A percentile compares a stretch with the other conserved stretches of the same genome.
Conservation (phyloP, 2,797 vertebrate species). For the Pelobates cultripes region DNA sequence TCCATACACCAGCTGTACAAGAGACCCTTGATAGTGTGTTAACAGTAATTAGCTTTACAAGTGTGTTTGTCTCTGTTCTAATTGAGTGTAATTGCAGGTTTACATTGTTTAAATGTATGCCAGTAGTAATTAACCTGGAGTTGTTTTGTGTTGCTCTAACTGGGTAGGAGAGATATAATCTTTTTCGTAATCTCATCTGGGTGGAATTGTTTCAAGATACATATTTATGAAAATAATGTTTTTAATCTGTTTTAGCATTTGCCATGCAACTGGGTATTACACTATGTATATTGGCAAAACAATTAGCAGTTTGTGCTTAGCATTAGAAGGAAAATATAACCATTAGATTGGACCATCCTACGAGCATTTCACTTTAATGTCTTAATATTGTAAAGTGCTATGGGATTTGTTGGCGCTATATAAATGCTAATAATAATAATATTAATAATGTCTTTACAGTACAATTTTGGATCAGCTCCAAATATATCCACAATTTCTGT, state of each 20-base stretch:
- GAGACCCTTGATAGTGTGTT: slow-evolving; percentile 38
- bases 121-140: slow-evolving; percentile 47
- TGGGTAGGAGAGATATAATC: slow-evolving; percentile 7
- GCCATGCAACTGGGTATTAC: background rate
- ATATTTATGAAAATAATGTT: background rate
- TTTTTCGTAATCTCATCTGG: background rate
- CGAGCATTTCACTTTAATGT: no score
- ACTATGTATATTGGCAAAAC: background rate
- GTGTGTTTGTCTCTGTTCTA: slow-evolving; percentile 43
- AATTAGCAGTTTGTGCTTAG: background rate
- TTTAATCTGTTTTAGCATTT: background rate
- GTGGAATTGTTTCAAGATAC: slow-evolving; percentile 15
- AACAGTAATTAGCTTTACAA: slow-evolving; percentile 49
- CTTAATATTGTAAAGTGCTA: no score
- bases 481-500: no score
- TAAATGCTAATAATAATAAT: no score
- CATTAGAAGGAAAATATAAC: background rate
- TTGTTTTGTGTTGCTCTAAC: slow-evolving; percentile 44
- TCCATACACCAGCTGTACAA: slow-evolving; percentile 47
- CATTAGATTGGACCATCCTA: no score
- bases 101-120: slow-evolving; percentile 40
- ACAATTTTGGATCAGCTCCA: no score
- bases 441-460: no score
- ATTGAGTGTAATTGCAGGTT: slow-evolving; percentile 54
- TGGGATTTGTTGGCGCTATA: no score